Base-by-base conservation (phyloP, 2,888 invertebrate genomes). In the Polyommatus iphigenia region DNA sequence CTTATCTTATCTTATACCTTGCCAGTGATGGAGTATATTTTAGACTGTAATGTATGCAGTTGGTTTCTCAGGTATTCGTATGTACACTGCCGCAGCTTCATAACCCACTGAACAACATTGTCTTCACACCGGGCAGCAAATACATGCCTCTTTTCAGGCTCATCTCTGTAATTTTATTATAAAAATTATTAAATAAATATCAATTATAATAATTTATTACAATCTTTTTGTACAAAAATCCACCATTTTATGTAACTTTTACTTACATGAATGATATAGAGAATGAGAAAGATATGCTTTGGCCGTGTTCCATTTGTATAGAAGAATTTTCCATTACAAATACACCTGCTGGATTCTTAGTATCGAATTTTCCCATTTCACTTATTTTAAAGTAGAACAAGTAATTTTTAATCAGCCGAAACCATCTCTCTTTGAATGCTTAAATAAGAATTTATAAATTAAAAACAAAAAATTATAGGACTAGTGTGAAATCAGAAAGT, bases 361-460 rank as follows among this genome's bases (percentile, higher is more conserved):
- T 93, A 82, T 95, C 95, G 84, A 96, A 95, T 83, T 95, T 95
- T 50, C 96, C 96, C 87, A 95, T 88, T 83, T 94, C 95, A 88
- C 95, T 96, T 81, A 97, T 95, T 87, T 96, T 96, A 88, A 96
- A 97, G 88, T 97, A 97, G 90, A 97, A 97, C 77, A 97, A 89
- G 84, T 97, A 94, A 88, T 97, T 97, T 83, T 95, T 95, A 81
- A 96, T 95, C 78, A 97, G 89, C 84, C 97, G 96, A 89, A 97
- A 97, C 95, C 96, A 97, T 86, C 97, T 94, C 87, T 97, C 97
- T 89, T 97, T 97, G 86, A 96, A 97, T 75, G 95, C 96, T 96
- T 91, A 80, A 94, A 95, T 77, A 13, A 78, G n/a, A 8, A 59
- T 59, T 59, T 59, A n/a, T 20, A 10, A 59, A 20, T 59, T 59